phyloP scores from a whole-genome alignment of 2,113 vertebrate genomes.

The Aramus guarauna region DNA sequence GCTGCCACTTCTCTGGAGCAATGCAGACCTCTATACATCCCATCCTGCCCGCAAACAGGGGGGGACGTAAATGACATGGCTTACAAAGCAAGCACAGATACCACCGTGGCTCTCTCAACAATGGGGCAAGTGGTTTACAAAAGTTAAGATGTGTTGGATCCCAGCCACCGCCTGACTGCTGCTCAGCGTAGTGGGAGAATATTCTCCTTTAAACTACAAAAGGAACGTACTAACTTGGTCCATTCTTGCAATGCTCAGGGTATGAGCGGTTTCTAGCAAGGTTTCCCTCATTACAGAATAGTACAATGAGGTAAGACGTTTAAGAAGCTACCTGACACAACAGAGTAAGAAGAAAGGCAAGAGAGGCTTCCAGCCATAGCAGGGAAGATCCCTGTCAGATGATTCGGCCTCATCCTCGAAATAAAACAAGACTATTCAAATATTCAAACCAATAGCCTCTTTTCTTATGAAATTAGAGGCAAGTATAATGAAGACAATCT shows the following conservation, averaged over 20 bases:
- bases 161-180: background rate
- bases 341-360: background rate
- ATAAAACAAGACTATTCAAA: background rate
- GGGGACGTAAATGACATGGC: no score
- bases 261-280: accelerated
- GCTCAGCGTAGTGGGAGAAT: background rate
- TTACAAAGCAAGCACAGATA: background rate
- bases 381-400: background rate
- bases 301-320: background rate
- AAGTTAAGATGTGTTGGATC: background rate
- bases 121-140: accelerated
- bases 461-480: background rate
- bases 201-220: background rate
- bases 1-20: background rate
- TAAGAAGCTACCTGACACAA: background rate
- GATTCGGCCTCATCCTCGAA: background rate
- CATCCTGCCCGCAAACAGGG: accelerated
- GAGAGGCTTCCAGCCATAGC: background rate
- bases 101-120: background rate
- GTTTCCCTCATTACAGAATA: background rate
- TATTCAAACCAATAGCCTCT: background rate
- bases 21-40: accelerated
- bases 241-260: accelerated
- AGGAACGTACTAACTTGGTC: background rate
- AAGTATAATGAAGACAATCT: background rate